These are phyloP conservation scores for Magallana gigas DNA, from an alignment of 1,140 invertebrate species.

Conservation along the genomic window DNA sequence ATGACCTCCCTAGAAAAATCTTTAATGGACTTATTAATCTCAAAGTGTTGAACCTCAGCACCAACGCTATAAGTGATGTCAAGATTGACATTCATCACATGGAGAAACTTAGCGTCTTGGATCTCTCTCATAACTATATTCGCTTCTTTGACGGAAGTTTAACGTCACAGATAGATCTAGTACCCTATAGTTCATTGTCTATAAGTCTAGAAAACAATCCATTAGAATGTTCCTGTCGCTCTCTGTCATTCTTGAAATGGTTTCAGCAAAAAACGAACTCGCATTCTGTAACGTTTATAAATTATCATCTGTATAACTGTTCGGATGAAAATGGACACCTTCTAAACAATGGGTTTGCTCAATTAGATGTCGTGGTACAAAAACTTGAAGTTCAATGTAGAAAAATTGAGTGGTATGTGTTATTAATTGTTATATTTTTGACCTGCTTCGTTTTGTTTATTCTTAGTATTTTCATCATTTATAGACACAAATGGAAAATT, in stretches of 20 bases:
- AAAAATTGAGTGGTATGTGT: slow-evolving; percentile 29
- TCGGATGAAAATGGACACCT: slow-evolving; percentile 35
- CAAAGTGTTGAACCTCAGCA: slow-evolving; percentile 42
- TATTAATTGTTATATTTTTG: slow-evolving; percentile 1
- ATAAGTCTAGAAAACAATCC: slow-evolving; percentile 12
- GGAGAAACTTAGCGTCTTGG: slow-evolving; percentile 45
- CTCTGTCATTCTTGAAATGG: slow-evolving; percentile 40
- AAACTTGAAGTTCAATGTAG: slow-evolving; percentile 49
- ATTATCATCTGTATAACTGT: slow-evolving; percentile 34
- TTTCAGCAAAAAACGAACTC: neutral
- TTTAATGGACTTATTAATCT: slow-evolving; percentile 49
- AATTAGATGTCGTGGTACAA: neutral
- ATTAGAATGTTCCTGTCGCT: slow-evolving; percentile 26
- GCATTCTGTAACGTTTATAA: slow-evolving; percentile 30
- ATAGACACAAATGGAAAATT: slow-evolving; percentile 64
- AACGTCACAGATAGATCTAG: slow-evolving; percentile 20
- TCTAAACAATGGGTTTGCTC: slow-evolving; percentile 23
- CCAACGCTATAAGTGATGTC: slow-evolving; percentile 39
- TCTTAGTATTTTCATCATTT: slow-evolving; percentile 47
- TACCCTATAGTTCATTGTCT: neutral
- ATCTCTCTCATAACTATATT: slow-evolving; percentile 54
- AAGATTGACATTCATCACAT: neutral
- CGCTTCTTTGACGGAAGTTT: neutral
- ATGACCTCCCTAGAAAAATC: slow-evolving; percentile 7
- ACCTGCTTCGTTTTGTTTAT: slow-evolving; percentile 43